Conservation (phyloP, 2,797 vertebrate species). For the Mycteria americana region DNA sequence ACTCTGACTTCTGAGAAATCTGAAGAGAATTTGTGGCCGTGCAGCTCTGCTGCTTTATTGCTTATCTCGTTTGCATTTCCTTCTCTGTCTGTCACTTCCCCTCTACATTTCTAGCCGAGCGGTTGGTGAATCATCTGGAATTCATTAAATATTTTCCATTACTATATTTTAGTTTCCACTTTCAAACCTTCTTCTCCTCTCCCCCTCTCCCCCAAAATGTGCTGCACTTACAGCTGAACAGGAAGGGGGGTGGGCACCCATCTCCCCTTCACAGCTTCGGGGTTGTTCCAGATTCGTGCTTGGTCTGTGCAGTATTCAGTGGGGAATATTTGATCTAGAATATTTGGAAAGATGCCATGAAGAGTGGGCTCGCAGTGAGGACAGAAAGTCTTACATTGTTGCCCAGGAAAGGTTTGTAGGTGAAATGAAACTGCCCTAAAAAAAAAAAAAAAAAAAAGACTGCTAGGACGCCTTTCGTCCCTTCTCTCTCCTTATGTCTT, state of each 20-base stretch:
- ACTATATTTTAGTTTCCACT: background rate
- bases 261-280: background rate
- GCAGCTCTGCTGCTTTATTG: conserved; percentile 27
- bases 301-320: background rate
- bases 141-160: conserved; percentile 35
- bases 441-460: rapidly evolving
- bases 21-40: conserved; percentile 44
- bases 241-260: background rate
- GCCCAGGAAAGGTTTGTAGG: background rate
- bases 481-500: background rate
- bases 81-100: conserved; percentile 19
- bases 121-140: conserved; percentile 21
- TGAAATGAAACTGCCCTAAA: background rate
- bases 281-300: background rate
- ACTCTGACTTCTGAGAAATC: conserved; percentile 31
- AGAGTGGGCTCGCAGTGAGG: background rate
- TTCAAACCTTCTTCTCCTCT: background rate
- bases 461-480: background rate
- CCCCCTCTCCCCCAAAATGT: background rate
- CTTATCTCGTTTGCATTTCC: conserved; percentile 56
- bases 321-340: background rate
- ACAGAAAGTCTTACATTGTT: background rate
- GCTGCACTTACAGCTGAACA: background rate
- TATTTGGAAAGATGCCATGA: background rate
- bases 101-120: background rate